These are phyloP conservation scores for Cheilosia vernalis DNA, from an alignment of 2,888 invertebrate species.

Conservation along the genomic window DNA sequence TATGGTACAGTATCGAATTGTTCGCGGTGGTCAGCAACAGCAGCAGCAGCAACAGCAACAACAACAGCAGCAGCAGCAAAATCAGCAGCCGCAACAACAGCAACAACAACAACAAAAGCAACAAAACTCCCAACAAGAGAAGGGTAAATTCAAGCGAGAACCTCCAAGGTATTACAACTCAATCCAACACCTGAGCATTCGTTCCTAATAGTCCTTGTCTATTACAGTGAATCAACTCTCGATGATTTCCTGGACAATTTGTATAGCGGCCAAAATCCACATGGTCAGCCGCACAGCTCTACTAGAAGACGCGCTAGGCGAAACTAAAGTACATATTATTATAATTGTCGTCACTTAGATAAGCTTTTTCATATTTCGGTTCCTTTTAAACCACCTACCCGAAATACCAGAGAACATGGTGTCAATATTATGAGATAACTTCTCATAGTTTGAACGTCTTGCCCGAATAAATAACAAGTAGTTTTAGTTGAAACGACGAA, in stretches of 20 bases:
- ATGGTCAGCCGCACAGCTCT: constrained; percentile 78
- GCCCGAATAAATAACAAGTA: constrained; percentile 34
- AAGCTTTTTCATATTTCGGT: constrained; percentile 42
- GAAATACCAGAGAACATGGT: constrained; percentile 46
- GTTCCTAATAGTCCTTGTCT: neutral
- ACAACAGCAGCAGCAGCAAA: constrained; percentile 77
- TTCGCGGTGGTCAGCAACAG: constrained; percentile 82
- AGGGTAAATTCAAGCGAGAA: constrained; percentile 76
- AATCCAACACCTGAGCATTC: neutral
- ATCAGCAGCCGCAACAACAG: constrained; percentile 77
- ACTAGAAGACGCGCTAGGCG: constrained; percentile 81
- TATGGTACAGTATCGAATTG: constrained; percentile 89
- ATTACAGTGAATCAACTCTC: constrained; percentile 81
- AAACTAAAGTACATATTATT: constrained; percentile 77
- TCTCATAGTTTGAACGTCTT: constrained; percentile 24
- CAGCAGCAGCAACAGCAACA: constrained; percentile 80
- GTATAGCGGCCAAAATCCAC: constrained; percentile 83
- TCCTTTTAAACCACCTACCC: constrained; percentile 15
- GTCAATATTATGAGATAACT: constrained; percentile 20
- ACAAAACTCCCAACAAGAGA: constrained; percentile 76
- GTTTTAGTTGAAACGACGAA: neutral
- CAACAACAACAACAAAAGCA: constrained; percentile 78
- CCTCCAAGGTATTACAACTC: constrained; percentile 73
- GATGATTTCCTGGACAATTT: constrained; percentile 83
- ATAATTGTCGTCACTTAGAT: constrained; percentile 16